Conservation (phyloP, 2,113 vertebrate species). For the Salvelinus sp. region DNA sequence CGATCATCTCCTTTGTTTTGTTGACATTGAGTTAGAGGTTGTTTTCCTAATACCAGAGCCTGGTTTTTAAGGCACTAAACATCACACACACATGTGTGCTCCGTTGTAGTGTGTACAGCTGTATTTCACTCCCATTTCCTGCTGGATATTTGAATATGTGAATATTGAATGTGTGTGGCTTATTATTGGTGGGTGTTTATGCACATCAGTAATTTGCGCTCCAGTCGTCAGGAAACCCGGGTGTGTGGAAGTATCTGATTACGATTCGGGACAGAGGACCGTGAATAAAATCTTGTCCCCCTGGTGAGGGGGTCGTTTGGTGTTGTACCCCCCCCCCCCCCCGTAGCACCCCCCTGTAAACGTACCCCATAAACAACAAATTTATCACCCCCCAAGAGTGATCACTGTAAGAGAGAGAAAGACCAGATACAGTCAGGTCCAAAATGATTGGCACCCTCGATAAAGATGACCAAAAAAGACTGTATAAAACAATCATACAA, state of each 20-base stretch:
- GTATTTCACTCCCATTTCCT: conserved; percentile 35
- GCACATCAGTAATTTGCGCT: conserved; percentile 67
- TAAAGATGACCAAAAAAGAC: too few relatives aligned
- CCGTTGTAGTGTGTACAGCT: conserved; percentile 23
- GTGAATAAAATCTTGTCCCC: conserved; percentile 71
- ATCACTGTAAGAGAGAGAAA: conserved; percentile 5
- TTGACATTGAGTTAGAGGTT: too few relatives aligned
- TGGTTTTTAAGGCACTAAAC: conserved; percentile 7
- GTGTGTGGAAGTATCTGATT: conserved; percentile 68
- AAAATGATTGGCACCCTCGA: too few relatives aligned
- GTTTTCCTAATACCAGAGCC: background rate
- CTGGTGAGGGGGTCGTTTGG: background rate
- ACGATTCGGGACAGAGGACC: conserved; percentile 64
- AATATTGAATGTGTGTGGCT: conserved; percentile 51
- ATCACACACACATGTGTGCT: background rate
- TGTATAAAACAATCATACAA: too few relatives aligned
- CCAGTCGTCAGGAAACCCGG: conserved; percentile 57
- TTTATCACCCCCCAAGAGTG: conserved; percentile 5
- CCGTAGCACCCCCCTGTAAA: conserved; percentile 26
- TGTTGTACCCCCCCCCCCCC: conserved; percentile 16
- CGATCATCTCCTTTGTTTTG: too few relatives aligned
- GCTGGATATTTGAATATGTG: conserved; percentile 57
- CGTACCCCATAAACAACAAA: conserved; percentile 17
- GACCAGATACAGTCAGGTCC: background rate
- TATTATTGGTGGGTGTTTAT: conserved; percentile 72